Conservation (phyloP, 2,888 invertebrate genomes). For the Phyllotreta cruciferae region DNA sequence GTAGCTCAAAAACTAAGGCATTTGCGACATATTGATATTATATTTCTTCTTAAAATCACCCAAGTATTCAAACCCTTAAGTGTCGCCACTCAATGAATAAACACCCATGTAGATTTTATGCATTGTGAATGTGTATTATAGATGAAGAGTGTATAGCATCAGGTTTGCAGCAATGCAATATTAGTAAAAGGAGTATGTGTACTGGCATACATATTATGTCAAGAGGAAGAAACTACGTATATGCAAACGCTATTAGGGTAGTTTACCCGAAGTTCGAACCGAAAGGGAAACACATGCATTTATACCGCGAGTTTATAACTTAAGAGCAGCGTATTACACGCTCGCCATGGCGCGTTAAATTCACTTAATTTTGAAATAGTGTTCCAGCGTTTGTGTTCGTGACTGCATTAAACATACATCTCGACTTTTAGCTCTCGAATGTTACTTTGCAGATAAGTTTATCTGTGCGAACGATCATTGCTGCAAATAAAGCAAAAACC, state of each 20-base stretch:
- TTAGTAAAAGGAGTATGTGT: too few species aligned
- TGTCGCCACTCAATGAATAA: too few species aligned
- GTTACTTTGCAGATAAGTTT: conserved; percentile 19
- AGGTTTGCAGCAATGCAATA: too few species aligned
- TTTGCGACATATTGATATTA: too few species aligned
- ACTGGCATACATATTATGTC: too few species aligned
- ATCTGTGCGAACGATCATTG: not conserved
- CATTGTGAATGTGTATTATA: too few species aligned
- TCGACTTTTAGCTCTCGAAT: conserved; percentile 14
- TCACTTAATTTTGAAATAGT: conserved; percentile 26
- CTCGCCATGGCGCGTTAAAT: conserved; percentile 23
- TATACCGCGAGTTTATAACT: conserved; percentile 20
- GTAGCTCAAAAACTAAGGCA: too few species aligned
- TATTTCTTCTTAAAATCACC: too few species aligned
- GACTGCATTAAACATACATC: conserved; percentile 29
- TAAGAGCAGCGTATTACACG: conserved; percentile 20
- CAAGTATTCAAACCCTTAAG: too few species aligned
- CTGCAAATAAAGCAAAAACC: not conserved
- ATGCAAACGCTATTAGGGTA: conserved; percentile 10
- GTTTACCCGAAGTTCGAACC: conserved; percentile 20
- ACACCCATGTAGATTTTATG: too few species aligned
- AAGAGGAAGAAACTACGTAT: not conserved
- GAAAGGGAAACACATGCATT: conserved; percentile 7
- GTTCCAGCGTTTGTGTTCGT: conserved; percentile 21
- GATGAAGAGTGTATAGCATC: too few species aligned